Conservation (phyloP, 92 coral and sea anemone species). For the Anthopleura xanthogrammica region DNA sequence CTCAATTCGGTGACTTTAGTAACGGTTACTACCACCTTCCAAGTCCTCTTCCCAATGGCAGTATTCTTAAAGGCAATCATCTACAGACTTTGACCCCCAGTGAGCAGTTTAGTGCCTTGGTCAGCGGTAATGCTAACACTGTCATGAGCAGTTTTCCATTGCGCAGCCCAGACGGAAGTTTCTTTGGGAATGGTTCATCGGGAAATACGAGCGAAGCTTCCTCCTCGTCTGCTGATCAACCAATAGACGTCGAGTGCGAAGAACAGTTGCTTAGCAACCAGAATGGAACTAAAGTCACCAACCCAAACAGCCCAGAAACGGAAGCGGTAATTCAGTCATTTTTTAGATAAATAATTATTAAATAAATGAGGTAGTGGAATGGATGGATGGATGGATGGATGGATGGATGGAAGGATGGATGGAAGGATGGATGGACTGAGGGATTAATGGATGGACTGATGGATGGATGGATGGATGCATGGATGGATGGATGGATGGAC, state of each 20-base stretch:
- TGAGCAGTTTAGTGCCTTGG: not conserved
- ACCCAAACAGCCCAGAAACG: not conserved
- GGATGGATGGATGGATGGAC: too few species aligned
- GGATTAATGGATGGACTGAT: too few species aligned
- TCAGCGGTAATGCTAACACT: not conserved
- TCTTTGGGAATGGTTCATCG: not conserved
- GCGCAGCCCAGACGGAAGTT: not conserved
- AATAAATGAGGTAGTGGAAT: too few species aligned
- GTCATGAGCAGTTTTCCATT: not conserved
- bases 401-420: too few species aligned
- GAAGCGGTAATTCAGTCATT: not conserved
- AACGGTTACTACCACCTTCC: not conserved
- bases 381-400: too few species aligned
- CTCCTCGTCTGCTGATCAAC: not conserved
- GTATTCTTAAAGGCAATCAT: not conserved
- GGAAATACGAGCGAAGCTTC: not conserved
- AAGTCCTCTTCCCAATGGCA: not conserved
- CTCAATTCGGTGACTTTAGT: not conserved
- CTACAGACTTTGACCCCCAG: not conserved
- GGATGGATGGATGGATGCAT: too few species aligned
- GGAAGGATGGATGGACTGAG: too few species aligned
- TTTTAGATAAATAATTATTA: too few species aligned
- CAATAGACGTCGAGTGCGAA: not conserved
- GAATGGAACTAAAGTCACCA: not conserved
- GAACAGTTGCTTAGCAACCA: not conserved